phyloP scores from a whole-genome alignment of 2,113 vertebrate genomes.

The Saccopteryx leptura region DNA sequence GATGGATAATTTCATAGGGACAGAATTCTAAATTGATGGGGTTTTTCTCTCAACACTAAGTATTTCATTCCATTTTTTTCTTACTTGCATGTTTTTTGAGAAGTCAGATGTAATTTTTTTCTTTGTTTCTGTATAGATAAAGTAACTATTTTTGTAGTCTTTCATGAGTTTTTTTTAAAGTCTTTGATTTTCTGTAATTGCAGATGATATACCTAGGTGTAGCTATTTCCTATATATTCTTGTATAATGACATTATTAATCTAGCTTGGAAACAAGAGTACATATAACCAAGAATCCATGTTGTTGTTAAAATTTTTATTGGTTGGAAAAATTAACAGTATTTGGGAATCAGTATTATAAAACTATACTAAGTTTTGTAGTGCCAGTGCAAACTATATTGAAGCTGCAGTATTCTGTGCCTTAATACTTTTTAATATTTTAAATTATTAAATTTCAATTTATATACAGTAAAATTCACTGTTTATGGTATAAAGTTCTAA shows the following conservation, averaged over 20 bases:
- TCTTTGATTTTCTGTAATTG: neutral
- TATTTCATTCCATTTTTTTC: neutral
- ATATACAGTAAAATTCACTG: neutral
- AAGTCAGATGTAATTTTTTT: neutral
- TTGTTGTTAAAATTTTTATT: neutral
- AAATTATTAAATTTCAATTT: constrained; percentile 7
- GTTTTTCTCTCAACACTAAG: neutral
- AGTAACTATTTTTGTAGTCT: neutral
- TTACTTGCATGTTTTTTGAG: neutral
- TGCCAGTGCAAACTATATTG: neutral
- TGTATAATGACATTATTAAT: neutral
- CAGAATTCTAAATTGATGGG: neutral
- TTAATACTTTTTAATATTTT: neutral
- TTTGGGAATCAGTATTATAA: neutral
- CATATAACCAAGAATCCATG: neutral
- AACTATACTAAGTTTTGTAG: neutral
- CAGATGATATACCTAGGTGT: neutral
- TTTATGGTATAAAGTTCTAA: neutral
- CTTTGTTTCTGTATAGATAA: neutral
- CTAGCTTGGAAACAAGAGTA: neutral
- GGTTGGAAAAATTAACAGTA: neutral
- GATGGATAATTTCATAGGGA: neutral
- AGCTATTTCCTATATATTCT: neutral
- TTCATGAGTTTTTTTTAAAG: neutral
- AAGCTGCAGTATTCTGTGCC: neutral